Evolutionary conservation across 2,888 invertebrate species (phyloP), one percentile per base, ranked within the genome.

Genomic region (Pterostichus niger): DNA sequence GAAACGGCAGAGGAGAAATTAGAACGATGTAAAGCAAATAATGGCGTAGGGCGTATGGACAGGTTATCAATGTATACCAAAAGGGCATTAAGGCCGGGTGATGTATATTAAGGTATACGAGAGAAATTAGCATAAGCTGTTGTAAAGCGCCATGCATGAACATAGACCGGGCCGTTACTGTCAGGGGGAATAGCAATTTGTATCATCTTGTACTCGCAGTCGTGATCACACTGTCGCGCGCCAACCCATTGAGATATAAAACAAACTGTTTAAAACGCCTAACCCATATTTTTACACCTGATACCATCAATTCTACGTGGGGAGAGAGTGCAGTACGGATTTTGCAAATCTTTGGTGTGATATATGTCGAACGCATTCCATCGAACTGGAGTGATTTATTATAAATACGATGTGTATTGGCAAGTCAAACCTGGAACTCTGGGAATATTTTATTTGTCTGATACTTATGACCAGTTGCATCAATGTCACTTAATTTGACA

Each of bases 61-160:
- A 71, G 68, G 68, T 71, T 71, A 71, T 71, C 68, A 71, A 71
- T 71, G 68, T 71, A 71, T 71, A 71, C 40, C 68, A 71, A 71
- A 71, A 52, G 75, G 75, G 52, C 75, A 75, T 75, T 75, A 75
- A 52, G 75, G 52, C 52, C 52, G 75, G 52, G 75, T 75, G 75
- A 75, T 75, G 75, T 75, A 75, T 75, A 75, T 75, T 52, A 79
- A 79, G 79, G 68, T 79, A 79, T 49, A 68, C 64, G 64, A 79
- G 78, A 49, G 49, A 79, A 79, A 79, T 79, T 79, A 79, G 79
- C 79, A 79, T 79, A 79, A 79, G 79, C 68, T 64, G 79, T 64
- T 68, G 79, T 79, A 64, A 79, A 68, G 68, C 79, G 49, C 13
- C 68, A 68, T 68, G 68, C 52, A 64, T 64, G 68, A 64, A 64